Conservation (phyloP, 2,797 vertebrate genomes). For the Tenualosa thibaudeaui region DNA sequence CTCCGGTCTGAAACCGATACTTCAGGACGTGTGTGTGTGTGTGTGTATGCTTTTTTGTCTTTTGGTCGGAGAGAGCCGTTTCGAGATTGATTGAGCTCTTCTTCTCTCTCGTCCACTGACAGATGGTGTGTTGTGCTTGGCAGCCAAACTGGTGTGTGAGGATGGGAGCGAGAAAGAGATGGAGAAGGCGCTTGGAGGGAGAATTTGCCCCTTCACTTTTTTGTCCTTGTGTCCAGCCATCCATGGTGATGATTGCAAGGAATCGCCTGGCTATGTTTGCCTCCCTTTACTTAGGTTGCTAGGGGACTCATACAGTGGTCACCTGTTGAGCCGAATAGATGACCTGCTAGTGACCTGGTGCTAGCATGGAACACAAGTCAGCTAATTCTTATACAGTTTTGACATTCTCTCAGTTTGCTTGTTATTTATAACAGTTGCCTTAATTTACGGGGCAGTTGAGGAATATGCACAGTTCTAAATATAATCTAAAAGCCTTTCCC, state of each 20-base stretch:
- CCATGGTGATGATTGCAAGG: background rate
- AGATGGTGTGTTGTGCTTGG: conserved; percentile 20
- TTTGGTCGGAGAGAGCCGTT: background rate
- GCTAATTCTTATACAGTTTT: background rate
- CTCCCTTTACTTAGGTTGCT: background rate
- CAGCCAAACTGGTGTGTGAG: background rate
- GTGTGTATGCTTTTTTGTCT: background rate
- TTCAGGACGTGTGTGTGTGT: background rate
- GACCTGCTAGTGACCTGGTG: background rate
- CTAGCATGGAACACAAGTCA: background rate
- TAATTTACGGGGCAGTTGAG: background rate
- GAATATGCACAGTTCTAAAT: background rate
- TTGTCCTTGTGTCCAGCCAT: background rate
- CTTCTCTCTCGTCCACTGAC: background rate
- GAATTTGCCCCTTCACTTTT: background rate
- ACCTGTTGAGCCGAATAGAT: background rate
- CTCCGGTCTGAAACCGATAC: conserved; percentile 25
- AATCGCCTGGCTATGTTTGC: background rate
- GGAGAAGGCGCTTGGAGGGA: background rate
- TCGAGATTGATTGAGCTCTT: background rate
- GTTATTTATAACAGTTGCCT: background rate
- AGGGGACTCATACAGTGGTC: background rate
- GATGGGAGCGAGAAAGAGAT: background rate
- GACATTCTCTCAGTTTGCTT: background rate
- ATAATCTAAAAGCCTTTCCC: background rate